Evolutionary conservation across 2,113 vertebrate genomes (phyloP).

Genomic region (Uria lomvia): DNA sequence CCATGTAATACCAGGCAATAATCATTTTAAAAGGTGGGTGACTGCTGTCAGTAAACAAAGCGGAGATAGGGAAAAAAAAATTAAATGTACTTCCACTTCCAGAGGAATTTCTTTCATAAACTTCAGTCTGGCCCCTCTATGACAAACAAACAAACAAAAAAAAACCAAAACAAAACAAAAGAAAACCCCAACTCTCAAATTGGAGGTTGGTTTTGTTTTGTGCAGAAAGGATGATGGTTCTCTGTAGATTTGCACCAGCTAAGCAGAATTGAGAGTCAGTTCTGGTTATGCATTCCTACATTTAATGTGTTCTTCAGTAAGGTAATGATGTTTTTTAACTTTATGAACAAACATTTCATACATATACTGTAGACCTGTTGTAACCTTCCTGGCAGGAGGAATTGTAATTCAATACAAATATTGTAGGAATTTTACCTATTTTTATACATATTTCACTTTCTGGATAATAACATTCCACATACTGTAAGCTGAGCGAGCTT

Average conservation of each 20-base stretch:
- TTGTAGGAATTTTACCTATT: constrained; percentile 77
- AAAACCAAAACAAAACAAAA: background rate
- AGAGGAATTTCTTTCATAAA: constrained; percentile 44
- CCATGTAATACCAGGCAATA: constrained; percentile 79
- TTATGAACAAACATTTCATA: constrained; percentile 74
- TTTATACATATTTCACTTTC: constrained; percentile 75
- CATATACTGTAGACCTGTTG: constrained; percentile 63
- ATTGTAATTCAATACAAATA: constrained; percentile 68
- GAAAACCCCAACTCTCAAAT: background rate
- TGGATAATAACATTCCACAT: constrained; percentile 65
- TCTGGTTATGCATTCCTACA: constrained; percentile 71
- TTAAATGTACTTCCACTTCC: background rate
- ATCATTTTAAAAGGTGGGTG: constrained; percentile 68
- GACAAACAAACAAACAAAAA: constrained; percentile 27
- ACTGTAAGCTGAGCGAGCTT: constrained; percentile 35
- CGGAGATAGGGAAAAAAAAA: background rate
- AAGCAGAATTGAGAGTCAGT: constrained; percentile 68
- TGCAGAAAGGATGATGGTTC: constrained; percentile 48
- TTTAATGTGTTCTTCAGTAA: constrained; percentile 59
- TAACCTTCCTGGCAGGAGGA: constrained; percentile 64
- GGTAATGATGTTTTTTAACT: constrained; percentile 68
- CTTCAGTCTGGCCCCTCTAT: constrained; percentile 42
- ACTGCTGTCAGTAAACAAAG: constrained; percentile 36
- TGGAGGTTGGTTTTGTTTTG: constrained; percentile 54
- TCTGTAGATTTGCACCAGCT: constrained; percentile 69